Evolutionary conservation across 2,888 invertebrate species (phyloP).

Genomic region (Monochamus alternatus): DNA sequence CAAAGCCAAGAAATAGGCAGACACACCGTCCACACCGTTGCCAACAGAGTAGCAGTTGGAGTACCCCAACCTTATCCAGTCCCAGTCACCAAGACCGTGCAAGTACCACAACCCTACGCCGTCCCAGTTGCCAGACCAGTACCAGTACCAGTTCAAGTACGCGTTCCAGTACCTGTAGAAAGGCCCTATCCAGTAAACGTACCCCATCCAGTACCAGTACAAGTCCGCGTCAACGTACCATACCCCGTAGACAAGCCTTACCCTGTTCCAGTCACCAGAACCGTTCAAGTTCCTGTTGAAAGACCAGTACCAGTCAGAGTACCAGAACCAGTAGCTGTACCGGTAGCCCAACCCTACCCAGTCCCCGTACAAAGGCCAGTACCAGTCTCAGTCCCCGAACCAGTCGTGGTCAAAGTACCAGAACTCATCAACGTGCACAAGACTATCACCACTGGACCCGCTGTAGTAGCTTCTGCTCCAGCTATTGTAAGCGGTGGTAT

Average conservation of each 20-base stretch:
- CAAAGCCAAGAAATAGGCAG: constrained; percentile 44
- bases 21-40: constrained; percentile 58
- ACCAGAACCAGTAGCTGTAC: constrained; percentile 58
- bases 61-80: constrained; percentile 66
- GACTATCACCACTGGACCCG: constrained; percentile 30
- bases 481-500: not conserved
- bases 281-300: constrained; percentile 57
- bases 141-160: constrained; percentile 56
- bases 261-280: constrained; percentile 58
- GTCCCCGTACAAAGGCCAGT: constrained; percentile 53
- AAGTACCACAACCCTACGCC: constrained; percentile 64
- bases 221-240: constrained; percentile 53
- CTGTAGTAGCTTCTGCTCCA: not conserved
- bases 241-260: constrained; percentile 63
- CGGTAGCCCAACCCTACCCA: constrained; percentile 58
- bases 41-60: constrained; percentile 60
- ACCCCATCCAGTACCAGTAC: constrained; percentile 59
- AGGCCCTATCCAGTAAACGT: constrained; percentile 63
- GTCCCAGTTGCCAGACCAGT: constrained; percentile 59
- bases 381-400: constrained; percentile 57
- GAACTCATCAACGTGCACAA: constrained; percentile 49
- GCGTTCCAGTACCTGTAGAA: constrained; percentile 58
- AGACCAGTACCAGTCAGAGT: constrained; percentile 59
- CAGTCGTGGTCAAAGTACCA: constrained; percentile 58
- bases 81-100: constrained; percentile 59